A percentile compares a stretch with the other conserved stretches of the same genome.
Conservation (phyloP, 1,140 invertebrate genomes). For the Agrypnia vestita region DNA sequence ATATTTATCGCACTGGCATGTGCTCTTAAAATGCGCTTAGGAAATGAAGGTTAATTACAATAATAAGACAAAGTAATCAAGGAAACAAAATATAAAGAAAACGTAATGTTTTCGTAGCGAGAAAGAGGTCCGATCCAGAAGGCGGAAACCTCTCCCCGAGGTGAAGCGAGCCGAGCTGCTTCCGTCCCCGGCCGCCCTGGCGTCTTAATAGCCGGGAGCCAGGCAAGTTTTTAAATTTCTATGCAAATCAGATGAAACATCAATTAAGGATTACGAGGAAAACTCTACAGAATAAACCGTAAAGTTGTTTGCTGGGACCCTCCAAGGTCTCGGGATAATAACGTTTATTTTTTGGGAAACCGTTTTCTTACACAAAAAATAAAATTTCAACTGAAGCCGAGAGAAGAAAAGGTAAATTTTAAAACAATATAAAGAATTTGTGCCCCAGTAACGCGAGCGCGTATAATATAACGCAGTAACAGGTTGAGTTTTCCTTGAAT, state of each 20-base stretch:
- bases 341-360: constrained; percentile 34
- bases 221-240: constrained; percentile 55
- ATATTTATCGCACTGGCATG: too few relatives aligned
- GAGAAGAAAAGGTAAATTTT: constrained; percentile 22
- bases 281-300: constrained; percentile 40
- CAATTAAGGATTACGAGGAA: constrained; percentile 52
- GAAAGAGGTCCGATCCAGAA: neutral
- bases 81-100: too few relatives aligned
- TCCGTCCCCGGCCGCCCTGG: constrained; percentile 17
- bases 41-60: too few relatives aligned
- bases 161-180: neutral
- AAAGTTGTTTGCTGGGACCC: constrained; percentile 18
- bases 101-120: neutral
- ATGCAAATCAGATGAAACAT: constrained; percentile 55
- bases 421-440: constrained; percentile 17
- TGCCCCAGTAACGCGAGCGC: neutral
- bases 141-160: neutral
- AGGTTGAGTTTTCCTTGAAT: constrained; percentile 13
- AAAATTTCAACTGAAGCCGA: constrained; percentile 11
- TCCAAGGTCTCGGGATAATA: constrained; percentile 1
- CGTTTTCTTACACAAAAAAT: neutral
- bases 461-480: too few relatives aligned
- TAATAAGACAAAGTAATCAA: too few relatives aligned
- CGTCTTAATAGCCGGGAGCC: constrained; percentile 17
- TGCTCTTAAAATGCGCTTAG: too few relatives aligned